phyloP scores from a whole-genome alignment of 2,797 vertebrate genomes.

The Harpagifer antarcticus region DNA sequence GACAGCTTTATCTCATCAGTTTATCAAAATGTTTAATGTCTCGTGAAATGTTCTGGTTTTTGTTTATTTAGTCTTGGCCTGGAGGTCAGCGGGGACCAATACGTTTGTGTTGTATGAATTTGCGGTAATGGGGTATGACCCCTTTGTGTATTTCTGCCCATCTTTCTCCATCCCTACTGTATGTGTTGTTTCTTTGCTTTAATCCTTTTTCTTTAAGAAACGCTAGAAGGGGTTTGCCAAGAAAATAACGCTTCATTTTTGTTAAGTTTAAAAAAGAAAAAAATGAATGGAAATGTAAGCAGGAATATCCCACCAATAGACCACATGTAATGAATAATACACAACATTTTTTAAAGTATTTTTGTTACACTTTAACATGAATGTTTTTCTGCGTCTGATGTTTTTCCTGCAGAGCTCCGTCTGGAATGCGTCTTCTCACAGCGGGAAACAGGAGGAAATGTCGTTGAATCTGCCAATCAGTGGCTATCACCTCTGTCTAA shows the following conservation, averaged over 20 bases:
- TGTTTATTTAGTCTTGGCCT: conserved; percentile 25
- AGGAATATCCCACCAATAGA: no score
- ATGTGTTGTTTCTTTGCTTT: conserved; percentile 12
- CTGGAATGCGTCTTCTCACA: conserved; percentile 63
- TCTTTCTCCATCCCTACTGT: background rate
- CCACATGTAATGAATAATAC: no score
- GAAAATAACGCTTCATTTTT: background rate
- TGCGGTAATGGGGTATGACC: conserved; percentile 10
- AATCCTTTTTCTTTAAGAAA: background rate
- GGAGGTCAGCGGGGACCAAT: conserved; percentile 25
- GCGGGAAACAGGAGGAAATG: conserved; percentile 66
- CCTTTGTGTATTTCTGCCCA: background rate
- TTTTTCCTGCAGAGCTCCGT: conserved; percentile 38
- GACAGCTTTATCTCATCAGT: background rate
- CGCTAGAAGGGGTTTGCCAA: background rate
- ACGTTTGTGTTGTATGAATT: conserved; percentile 31
- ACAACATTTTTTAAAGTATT: no score
- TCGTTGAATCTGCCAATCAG: conserved; percentile 63
- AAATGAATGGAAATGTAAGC: no score
- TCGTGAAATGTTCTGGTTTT: background rate
- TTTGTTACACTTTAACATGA: background rate
- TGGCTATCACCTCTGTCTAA: conserved; percentile 69
- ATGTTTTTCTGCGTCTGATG: conserved; percentile 30
- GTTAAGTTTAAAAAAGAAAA: no score
- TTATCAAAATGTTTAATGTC: background rate